Base-by-base conservation (phyloP, 2,113 vertebrate genomes). In the Meleagris gallopavo region DNA sequence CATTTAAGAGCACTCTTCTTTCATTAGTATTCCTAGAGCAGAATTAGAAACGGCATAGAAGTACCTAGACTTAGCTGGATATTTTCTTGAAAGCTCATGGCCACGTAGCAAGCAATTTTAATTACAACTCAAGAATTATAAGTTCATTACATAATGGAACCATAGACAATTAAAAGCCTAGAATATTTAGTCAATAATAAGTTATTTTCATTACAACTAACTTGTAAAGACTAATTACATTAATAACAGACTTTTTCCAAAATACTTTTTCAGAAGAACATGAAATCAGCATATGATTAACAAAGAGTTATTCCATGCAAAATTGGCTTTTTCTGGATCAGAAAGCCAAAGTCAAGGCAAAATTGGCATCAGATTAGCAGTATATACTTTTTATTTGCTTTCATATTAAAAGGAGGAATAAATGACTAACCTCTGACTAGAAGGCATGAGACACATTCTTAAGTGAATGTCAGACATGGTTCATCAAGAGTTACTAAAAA, bases 121-220 rank as follows among this genome's bases (percentile, higher is more conserved):
- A 79, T 83, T 90, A 93, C 83, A 87, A 86, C 85, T 79, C 58
- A 54, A 80, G 72, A 15, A 52, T 38, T 74, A 87, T 77, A 66
- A 80, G 95, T 96, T 95, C 94, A 11, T 96, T 96, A 94, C 95
- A 96, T 87, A 94, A 75, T 92, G 94, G 92, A 95, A 89, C 95
- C 54, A 97, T 92, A 95, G 94, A 94, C 41, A 93, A 94, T 93
- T 94, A 95, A 96, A 96, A 95, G 70, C 91, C 91, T 93, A 95
- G 91, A 96, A 95, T 95, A 97, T 97, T 96, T 96, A 95, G 86
- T 96, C 96, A 95, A 95, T 96, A 96, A 94, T 77, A 82, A 62
- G 92, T 89, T 95, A 92, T 90, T 96, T 95, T 97, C 93, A 95
- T 95, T 93, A 94, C 67, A 85, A 95, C 86, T 83, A 96, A 86